These are phyloP conservation scores for Drosophila crucigera DNA, from an alignment of 2,888 invertebrate species.

Conservation along the genomic window DNA sequence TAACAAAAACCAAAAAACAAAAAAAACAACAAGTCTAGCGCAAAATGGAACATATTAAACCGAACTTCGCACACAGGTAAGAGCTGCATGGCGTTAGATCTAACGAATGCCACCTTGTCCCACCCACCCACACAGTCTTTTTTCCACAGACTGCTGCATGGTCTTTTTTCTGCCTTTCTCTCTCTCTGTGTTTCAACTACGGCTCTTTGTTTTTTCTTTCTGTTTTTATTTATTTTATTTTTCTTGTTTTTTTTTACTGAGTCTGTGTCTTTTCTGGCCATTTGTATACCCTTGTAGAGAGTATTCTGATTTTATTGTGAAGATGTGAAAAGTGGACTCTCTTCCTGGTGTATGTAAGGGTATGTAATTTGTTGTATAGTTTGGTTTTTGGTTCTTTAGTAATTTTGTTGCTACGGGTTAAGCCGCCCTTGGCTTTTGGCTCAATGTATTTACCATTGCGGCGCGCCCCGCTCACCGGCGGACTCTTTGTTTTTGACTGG, in stretches of 20 bases:
- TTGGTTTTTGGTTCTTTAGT: slow-evolving; percentile 21
- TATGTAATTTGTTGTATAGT: not conserved
- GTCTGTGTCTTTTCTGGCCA: slow-evolving; percentile 7
- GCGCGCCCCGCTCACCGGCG: slow-evolving; percentile 3
- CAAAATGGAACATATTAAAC: slow-evolving; percentile 31
- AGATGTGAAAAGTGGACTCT: not conserved
- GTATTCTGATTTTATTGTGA: too few relatives aligned
- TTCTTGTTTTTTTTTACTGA: not conserved
- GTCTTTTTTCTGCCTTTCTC: not conserved
- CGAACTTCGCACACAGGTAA: slow-evolving; percentile 52
- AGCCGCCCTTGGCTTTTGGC: slow-evolving; percentile 70
- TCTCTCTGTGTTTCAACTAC: not conserved
- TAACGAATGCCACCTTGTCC: slow-evolving; percentile 19
- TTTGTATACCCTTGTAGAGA: not conserved
- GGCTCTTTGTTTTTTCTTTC: not conserved
- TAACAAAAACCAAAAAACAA: slow-evolving; percentile 3
- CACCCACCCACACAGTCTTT: not conserved
- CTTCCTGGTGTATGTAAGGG: not conserved
- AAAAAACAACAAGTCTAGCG: not conserved
- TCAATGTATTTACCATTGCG: slow-evolving; percentile 69
- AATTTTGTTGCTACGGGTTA: slow-evolving; percentile 60
- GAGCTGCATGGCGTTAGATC: slow-evolving; percentile 49
- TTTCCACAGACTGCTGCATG: not conserved
- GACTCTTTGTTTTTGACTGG: slow-evolving; percentile 59
- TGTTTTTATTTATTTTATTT: not conserved